Base-by-base conservation (phyloP, 2,797 vertebrate species). In the Cossypha niveicapilla region DNA sequence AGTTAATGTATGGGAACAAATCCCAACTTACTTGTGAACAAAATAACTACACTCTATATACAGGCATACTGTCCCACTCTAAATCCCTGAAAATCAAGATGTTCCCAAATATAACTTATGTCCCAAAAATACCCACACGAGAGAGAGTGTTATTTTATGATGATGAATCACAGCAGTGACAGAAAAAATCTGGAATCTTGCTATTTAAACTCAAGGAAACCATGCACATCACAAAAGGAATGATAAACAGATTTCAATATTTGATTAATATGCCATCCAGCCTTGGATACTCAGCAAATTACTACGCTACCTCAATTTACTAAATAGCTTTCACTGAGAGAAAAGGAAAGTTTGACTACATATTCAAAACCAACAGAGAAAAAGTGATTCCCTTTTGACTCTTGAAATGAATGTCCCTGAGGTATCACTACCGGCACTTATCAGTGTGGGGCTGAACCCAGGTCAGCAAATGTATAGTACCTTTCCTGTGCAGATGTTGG, bases 401-500 rank as follows among this genome's bases (percentile, higher is more conserved):
- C 41, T 13, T 2, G 2, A 22, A 76, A 67, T 4, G 0, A 79
- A 61, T 39, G 79, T 27, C 50, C 54, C 54, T 24, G 32, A 93
- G 14, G 14, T 42, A 91, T 25, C 74, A 42, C 27, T 73, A 88
- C n/a, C 0, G 0, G 70, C 42, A 75, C 32, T 87, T 93, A 87
- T 10, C 89, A 50, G 22, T 35, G 50, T 3, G 70, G 30, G 19
- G 50, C 22, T 82, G 57, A 90, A 89, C 22, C 6, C 30, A 74
- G 62, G 67, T 34, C 87, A 89, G n/a, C 44, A 92, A 72, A 66
- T 10, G 74, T 85, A 84, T 89, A 57, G 53, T 58, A 83, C 65
- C 7, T 66, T 94, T 92, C 91, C 89, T 96, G 89, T 80, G 79
- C 81, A 93, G 65, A 91, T 83, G 60, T 48, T 87, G 56, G 22